phyloP scores from a whole-genome alignment of 2,888 invertebrate species.

The Tortrix viridana region DNA sequence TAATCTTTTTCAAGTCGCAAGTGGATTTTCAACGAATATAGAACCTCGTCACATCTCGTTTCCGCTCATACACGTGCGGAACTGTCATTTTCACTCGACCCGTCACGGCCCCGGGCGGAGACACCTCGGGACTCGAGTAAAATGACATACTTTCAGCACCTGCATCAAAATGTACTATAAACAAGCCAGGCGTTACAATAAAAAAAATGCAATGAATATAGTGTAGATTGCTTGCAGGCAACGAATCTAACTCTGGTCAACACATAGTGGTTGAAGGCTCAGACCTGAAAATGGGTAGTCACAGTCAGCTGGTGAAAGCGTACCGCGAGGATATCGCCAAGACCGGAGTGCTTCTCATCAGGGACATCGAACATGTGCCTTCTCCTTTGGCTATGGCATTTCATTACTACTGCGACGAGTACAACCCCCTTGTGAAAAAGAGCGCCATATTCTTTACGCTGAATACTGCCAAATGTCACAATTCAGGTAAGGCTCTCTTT shows the following conservation, averaged over 20 bases:
- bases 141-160: too few relatives aligned
- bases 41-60: too few relatives aligned
- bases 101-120: too few relatives aligned
- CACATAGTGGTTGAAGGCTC: constrained; percentile 61
- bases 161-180: too few relatives aligned
- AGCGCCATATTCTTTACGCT: constrained; percentile 78
- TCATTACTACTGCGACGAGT: constrained; percentile 80
- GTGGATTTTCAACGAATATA: too few relatives aligned
- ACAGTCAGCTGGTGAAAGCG: constrained; percentile 63
- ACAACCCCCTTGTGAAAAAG: constrained; percentile 70
- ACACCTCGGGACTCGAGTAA: too few relatives aligned
- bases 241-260: constrained; percentile 54
- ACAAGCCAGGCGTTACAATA: too few relatives aligned
- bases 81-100: too few relatives aligned
- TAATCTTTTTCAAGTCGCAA: too few relatives aligned
- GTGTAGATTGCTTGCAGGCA: constrained; percentile 55
- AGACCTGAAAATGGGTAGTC: constrained; percentile 57
- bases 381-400: constrained; percentile 76
- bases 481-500: constrained; percentile 50
- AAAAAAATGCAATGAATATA: too few relatives aligned
- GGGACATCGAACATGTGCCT: constrained; percentile 65
- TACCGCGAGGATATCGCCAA: constrained; percentile 60
- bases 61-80: too few relatives aligned
- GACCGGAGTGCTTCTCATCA: constrained; percentile 72
- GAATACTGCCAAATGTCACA: constrained; percentile 64